Evolutionary conservation across 2,888 invertebrate genomes (phyloP), one percentile per base, ranked within the genome.

Genomic region (Tolmerus cingulatus): DNA sequence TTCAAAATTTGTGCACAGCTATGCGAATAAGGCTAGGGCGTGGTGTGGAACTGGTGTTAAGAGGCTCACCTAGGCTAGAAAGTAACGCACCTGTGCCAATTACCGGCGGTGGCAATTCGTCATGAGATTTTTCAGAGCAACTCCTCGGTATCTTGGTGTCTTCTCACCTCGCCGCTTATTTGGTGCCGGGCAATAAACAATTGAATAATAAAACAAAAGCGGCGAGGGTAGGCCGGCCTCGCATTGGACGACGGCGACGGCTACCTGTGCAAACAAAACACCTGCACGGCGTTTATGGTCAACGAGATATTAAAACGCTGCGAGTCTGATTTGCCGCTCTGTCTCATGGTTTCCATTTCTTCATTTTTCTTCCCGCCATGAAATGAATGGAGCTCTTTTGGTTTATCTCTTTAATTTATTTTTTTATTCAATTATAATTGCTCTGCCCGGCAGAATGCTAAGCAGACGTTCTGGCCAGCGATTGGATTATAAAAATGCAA

Each of bases 391-490:
- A 7, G 30, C 76, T n/a, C 27, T 34, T 76, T 76, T 37, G 30
- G 2, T 76, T 76, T 34, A 34, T 34, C 34, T 30, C 34, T 46
- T 46, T 46, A 14, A 16, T 46, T 46, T 46, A 16, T 46, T 16
- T 16, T 14, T 79, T 79, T 51, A 27, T 79, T 79, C 27, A 51
- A 27, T 79, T 79, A 30, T 79, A 51, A 79, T 79, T 79, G 43
- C 51, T 79, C 23, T 51, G 51, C 27, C 19, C 23, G 51, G 12
- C 27, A 51, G 79, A 79, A 79, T 79, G 30, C 51, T 46, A 51
- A 79, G 40, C 79, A 79, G 79, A 79, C 51, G 46, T 79, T 79
- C 79, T 79, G 79, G 51, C 23, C 79, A 79, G 16, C 30, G 79
- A 79, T 79, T 79, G 79, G 79, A 51, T 51, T 79, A 51, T 79